Evolutionary conservation across 2,113 vertebrate species (phyloP), one percentile per base, ranked within the genome.

Genomic region (Seriola rivoliana): DNA sequence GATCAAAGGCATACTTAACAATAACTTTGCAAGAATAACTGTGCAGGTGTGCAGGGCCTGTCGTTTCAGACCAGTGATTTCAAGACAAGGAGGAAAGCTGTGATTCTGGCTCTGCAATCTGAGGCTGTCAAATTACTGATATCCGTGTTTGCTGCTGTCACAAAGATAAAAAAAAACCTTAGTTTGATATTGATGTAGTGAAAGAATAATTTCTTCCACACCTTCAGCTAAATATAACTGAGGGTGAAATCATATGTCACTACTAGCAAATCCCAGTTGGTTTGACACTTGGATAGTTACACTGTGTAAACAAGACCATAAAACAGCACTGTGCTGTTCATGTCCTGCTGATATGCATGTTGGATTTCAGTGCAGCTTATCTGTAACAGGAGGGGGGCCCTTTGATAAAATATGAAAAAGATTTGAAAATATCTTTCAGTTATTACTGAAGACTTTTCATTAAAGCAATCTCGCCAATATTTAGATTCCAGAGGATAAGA

Each of bases 291-390:
- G 21, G 46, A 21, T n/a, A n/a, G 58, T 52, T 36, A 0, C 21
- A 8, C 10, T 21, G 21, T 23, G 64, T 74, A 80, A 84, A 87
- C 71, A 85, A 63, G 25, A 60, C 29, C 69, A 75, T 80, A 78
- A 84, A 80, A 64, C 59, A 82, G 77, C 50, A 70, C 62, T 21
- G 46, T 50, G 59, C 68, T 58, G 17, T 17, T 25, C 14, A 11
- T 40, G 8, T 40, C 69, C 74, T 75, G 50, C 57, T 44, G 32
- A 80, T 70, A 36, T 8, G 34, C 4, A 59, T 21, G 11, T 62
- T 62, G 25, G 13, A 38, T 75, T 58, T 71, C 21, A 75, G n/a
- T 46, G 19, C 29, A 32, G 29, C 13, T 69, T 32, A 73, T 72
- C 81, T 82, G 34, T 0, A 19, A 16, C 0, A 0, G 40, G 42